Evolutionary conservation across 2,113 vertebrate genomes (phyloP), one percentile per base, ranked within the genome.

Genomic region (Symphodus melops): DNA sequence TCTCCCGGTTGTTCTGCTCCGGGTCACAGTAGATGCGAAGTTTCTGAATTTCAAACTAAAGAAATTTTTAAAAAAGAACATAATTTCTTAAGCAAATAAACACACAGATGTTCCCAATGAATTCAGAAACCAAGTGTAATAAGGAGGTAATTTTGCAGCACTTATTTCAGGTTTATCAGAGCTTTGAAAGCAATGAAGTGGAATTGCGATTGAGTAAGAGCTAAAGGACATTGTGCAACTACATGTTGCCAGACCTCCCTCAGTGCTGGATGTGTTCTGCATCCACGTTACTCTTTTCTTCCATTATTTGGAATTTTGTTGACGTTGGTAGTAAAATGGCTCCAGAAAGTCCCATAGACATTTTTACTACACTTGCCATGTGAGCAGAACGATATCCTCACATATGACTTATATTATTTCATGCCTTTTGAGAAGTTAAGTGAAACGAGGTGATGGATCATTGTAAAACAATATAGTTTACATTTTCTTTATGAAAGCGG

Each of bases 11-110:
- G 66, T 98, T 99, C 92, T 98, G 97, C 89, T 98, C 97, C 42
- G 97, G 98, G 82, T 98, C 96, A 91, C 98, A 99, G 91, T 99
- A 99, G 88, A 99, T 99, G 73, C 97, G 88, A 57, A 99, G 89
- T 86, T 99, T 99, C 90, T 99, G 97, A 73, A 99, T 82, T 89
- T 97, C 97, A 93, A 99, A 99, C 98, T 99, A 65, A 58, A 92
- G 76, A 92, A 10, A 33, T 33, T 33, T 2, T 2, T 5, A 33
- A 33, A 33, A 33, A 33, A 33, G 28, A 33, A 33, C 28, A 33
- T 33, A 1, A 33, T 33, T 33, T 3, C 28, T 41, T 41, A 48
- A 59, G 39, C 10, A 33, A 61, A 28, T 2, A 42, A 23, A 11
- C 19, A 48, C 53, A 33, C 52, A 44, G n/a, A 48, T 6, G 60